These are phyloP conservation scores for Prionailurus viverrinus DNA, from an alignment of 2,113 vertebrate species.

Conservation along the genomic window DNA sequence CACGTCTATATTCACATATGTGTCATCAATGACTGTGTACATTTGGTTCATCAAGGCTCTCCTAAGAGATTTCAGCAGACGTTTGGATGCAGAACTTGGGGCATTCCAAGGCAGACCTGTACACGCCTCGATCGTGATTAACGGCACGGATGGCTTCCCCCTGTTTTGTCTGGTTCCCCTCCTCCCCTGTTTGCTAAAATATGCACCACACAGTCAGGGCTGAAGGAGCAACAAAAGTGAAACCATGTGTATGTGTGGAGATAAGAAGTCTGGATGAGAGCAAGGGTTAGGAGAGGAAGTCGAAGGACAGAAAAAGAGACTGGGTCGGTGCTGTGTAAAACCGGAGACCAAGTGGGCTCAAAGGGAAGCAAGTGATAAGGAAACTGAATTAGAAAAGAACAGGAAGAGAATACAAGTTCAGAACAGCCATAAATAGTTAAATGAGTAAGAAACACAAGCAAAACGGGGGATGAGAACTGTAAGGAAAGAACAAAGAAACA, in stretches of 20 bases:
- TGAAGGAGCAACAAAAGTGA: constrained; percentile 61
- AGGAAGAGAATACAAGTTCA: constrained; percentile 50
- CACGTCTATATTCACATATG: neutral
- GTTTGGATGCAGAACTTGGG: neutral
- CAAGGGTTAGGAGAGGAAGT: constrained; percentile 48
- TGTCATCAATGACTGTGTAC: neutral
- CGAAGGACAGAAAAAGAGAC: constrained; percentile 45
- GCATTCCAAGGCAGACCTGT: neutral
- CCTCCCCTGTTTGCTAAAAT: constrained; percentile 6
- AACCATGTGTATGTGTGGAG: constrained; percentile 50
- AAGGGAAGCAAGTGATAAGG: constrained; percentile 53
- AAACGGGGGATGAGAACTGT: neutral
- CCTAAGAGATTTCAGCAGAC: neutral
- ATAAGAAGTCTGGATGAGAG: constrained; percentile 69
- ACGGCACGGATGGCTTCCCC: neutral
- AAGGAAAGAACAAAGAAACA: neutral
- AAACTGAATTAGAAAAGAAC: constrained; percentile 62
- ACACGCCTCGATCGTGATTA: neutral
- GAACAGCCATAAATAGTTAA: constrained; percentile 5
- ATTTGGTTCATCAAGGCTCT: neutral
- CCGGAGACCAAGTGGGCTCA: constrained; percentile 43
- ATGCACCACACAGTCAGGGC: neutral
- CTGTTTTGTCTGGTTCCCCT: neutral
- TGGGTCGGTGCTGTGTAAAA: constrained; percentile 44
- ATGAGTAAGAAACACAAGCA: constrained; percentile 57